Percentiles rank a stretch among this genome's conserved stretches.
phyloP scores from a whole-genome alignment of 2,113 vertebrate genomes.

The Ibidorhyncha struthersii region DNA sequence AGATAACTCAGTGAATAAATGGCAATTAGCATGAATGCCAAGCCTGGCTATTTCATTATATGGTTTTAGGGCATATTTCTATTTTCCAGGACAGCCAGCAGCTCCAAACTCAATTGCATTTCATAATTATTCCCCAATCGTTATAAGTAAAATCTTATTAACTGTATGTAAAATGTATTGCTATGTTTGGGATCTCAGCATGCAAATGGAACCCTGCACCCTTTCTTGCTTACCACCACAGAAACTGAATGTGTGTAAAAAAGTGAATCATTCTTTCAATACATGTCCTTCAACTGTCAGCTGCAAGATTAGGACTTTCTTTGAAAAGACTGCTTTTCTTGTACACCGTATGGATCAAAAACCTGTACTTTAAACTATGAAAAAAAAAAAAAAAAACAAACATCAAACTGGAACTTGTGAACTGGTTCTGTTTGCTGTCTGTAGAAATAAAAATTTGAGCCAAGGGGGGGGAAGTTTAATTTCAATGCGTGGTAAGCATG shows the following conservation, averaged over 20 bases:
- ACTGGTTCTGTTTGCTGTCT: not conserved
- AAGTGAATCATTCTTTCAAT: not conserved
- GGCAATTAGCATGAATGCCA: not conserved
- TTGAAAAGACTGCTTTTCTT: slow-evolving; percentile 27
- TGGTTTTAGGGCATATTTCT: not conserved
- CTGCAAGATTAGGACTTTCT: not conserved
- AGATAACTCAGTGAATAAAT: not conserved
- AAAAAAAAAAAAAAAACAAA: not conserved
- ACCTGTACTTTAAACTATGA: not conserved
- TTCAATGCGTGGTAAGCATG: not conserved
- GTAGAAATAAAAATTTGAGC: not conserved
- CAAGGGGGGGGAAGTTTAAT: not conserved
- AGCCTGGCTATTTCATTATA: not conserved
- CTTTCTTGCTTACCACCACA: not conserved
- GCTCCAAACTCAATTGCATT: not conserved
- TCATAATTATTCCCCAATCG: not conserved
- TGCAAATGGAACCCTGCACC: not conserved
- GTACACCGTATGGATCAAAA: not conserved
- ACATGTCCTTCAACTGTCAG: not conserved
- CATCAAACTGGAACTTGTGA: not conserved
- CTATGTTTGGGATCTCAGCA: not conserved
- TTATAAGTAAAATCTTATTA: not conserved
- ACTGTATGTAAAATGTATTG: not conserved
- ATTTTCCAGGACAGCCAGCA: not conserved
- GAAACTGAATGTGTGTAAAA: not conserved